Evolutionary conservation across 1,140 invertebrate genomes (phyloP).

Genomic region (Campoletis sonorensis): DNA sequence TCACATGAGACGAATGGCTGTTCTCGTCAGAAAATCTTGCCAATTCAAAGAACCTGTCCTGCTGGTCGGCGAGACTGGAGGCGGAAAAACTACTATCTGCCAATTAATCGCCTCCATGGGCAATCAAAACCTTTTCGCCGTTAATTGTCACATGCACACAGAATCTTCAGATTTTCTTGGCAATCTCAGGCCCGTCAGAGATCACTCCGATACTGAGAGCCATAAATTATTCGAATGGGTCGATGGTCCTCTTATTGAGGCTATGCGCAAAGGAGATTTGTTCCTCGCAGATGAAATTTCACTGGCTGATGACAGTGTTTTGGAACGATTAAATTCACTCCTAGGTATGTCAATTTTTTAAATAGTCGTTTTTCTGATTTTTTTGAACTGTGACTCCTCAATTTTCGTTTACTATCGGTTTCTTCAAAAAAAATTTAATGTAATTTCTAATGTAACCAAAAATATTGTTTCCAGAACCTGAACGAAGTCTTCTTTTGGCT

Average conservation of each 20-base stretch:
- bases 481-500: conserved; percentile 92
- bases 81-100: conserved; percentile 98
- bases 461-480: conserved; percentile 83
- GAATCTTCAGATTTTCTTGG: conserved; percentile 99
- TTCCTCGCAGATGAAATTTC: conserved; percentile 99
- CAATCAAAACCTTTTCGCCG: conserved; percentile 82
- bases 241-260: conserved; percentile 94
- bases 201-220: conserved; percentile 77
- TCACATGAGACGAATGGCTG: conserved; percentile 92
- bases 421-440: too few species aligned
- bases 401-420: too few species aligned
- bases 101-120: conserved; percentile 88
- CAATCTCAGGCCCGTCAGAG: conserved; percentile 92
- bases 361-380: too few species aligned
- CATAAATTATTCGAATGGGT: conserved; percentile 96
- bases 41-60: conserved; percentile 96
- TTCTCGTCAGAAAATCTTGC: conserved; percentile 93
- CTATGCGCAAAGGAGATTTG: conserved; percentile 92
- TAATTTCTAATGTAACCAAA: not conserved
- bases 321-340: conserved; percentile 98
- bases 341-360: conserved; percentile 76
- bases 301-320: conserved; percentile 97
- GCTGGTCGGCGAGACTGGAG: conserved; percentile 98
- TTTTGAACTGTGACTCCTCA: too few species aligned
- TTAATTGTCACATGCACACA: conserved; percentile 99